A percentile compares a stretch with the other conserved stretches of the same genome.
phyloP scores from a whole-genome alignment of 2,797 vertebrate species.

The Semaprochilodus insignis region DNA sequence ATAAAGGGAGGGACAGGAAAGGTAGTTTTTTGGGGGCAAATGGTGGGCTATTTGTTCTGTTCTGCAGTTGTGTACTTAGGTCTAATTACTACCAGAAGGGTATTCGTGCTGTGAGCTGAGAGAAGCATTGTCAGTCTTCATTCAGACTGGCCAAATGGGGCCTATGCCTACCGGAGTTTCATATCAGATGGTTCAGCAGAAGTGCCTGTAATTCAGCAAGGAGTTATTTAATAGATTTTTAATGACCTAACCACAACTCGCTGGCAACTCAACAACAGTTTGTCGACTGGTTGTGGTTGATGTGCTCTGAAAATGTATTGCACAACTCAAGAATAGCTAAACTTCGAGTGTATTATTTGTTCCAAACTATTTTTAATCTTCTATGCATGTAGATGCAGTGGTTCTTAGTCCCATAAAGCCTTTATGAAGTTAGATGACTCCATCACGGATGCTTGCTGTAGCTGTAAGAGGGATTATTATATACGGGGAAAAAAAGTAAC shows the following conservation, averaged over 20 bases:
- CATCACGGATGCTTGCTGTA: too few species aligned
- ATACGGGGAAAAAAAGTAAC: too few species aligned
- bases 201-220: neutral
- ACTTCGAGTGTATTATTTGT: too few species aligned
- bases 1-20: neutral
- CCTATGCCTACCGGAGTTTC: neutral
- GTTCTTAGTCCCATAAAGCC: too few species aligned
- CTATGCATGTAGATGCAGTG: too few species aligned
- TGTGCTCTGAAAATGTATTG: neutral
- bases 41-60: constrained; percentile 27
- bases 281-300: neutral
- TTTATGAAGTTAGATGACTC: too few species aligned
- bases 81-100: constrained; percentile 43
- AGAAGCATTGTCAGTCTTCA: neutral
- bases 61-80: constrained; percentile 10
- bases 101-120: neutral
- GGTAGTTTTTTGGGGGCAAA: neutral
- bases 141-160: neutral
- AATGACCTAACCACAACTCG: neutral
- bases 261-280: neutral
- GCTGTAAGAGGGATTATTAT: too few species aligned
- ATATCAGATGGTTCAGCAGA: neutral
- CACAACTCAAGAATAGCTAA: too few species aligned
- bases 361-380: too few species aligned
- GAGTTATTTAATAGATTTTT: neutral